Evolutionary conservation across 1,140 invertebrate genomes (phyloP), one percentile per base, ranked within the genome.

Genomic region (Nasonia giraulti): DNA sequence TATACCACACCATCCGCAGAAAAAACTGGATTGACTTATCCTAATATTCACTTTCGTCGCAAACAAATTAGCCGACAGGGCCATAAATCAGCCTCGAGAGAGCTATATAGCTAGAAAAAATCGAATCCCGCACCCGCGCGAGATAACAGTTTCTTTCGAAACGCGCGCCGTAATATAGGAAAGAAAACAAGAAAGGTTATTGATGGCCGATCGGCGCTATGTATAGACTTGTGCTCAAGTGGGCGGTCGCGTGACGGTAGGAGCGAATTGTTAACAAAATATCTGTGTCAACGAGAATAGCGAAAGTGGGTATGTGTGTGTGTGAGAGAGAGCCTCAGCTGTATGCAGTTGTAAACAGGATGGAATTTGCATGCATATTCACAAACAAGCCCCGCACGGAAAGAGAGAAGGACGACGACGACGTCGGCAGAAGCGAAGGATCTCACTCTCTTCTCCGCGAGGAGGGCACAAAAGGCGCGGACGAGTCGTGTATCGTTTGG

Each of bases 91-190:
- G 12, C 10, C 14, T 55, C 20, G 75, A 77, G 37, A 66, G 75
- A 50, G 27, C 27, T 27, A 27, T 2, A 76, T 12, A n/a, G 37
- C 37, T 12, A 55, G 7, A 44, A 44, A 44, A 44, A 44, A 44
- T 44, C n/a, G n/a, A n/a, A n/a, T n/a, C n/a, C n/a, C 8, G 33
- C 33, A 71, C 23, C 31, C 31, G 55, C 3, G 5, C 33, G 5
- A 55, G 82, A 77, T 83, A 83, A 77, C 74, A 83, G 74, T 69
- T 83, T 77, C 82, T 83, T 83, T 77, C 55, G 62, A 83, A 83
- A 77, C 3, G 5, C 0, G n/a, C 31, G 1, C 31, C 40, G 10
- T 2, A 71, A 71, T 17, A 12, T 71, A 4, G 12, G 8, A 76
- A 27, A 44, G 73, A 76, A 76, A 75, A 68, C n/a, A n/a, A n/a